Evolutionary conservation across 2,888 invertebrate species (phyloP), one percentile per base, ranked within the genome.

Genomic region (Lasioglossum pauxillum): DNA sequence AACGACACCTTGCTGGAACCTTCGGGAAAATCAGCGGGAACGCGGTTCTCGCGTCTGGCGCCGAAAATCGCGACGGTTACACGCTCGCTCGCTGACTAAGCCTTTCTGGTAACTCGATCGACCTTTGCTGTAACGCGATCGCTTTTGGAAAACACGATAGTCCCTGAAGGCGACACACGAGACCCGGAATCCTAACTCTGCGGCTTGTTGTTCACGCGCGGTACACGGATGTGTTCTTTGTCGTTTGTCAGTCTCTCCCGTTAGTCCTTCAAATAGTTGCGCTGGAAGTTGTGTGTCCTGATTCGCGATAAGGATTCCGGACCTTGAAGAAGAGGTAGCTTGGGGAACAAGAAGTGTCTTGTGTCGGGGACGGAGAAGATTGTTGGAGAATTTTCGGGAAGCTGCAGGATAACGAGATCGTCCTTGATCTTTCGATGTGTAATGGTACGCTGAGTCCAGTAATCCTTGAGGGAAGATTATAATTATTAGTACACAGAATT

Each of bases 71-170:
- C 31, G 44, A 12, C 46, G 72, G 57, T 79, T 74, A 31, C 74
- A 57, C 74, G 53, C 41, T 38, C 53, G 23, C 31, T 74, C 57
- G 27, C 23, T 14, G 35, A 64, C 16, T 49, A 3, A 38, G 8
- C 53, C 35, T 71, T 74, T 57, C 53, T 35, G 72, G 79, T 84
- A 84, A 83, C 35, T 72, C 44, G 84, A 83, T 19, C 78, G 72
- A 75, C 31, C 75, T 71, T 44, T 27, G 67, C 53, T 8, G 71
- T 84, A 75, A 84, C 77, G 60, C 74, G 85, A 85, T 85, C 80
- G 60, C 46, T 46, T 57, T 79, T 76, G 31, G 69, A 84, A 76
- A 79, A 75, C n/a, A 60, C 49, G 71, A 84, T 71, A 75, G 83
- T 31, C 73, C 16, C n/a, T 38, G 67, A 35, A 14, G 5, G 23